These are phyloP conservation scores for Mirounga angustirostris DNA, from an alignment of 2,113 vertebrate species.

Conservation along the genomic window DNA sequence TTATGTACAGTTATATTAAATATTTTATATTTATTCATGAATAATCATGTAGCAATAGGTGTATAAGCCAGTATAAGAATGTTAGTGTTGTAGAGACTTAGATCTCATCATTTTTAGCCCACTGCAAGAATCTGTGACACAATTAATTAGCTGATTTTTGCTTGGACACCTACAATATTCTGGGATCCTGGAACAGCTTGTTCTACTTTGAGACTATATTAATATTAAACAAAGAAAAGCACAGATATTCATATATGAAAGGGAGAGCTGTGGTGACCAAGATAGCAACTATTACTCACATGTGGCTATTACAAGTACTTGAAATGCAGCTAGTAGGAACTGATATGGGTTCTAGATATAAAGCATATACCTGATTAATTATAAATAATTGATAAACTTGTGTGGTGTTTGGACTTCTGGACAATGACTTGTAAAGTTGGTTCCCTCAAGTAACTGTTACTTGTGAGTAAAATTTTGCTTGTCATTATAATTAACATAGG, in stretches of 20 bases:
- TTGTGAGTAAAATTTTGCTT: background rate
- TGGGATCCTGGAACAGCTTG: background rate
- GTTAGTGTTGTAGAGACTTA: background rate
- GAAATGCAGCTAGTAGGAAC: background rate
- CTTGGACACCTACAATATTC: background rate
- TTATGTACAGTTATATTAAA: background rate
- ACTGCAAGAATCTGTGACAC: background rate
- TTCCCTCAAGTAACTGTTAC: background rate
- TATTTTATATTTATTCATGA: background rate
- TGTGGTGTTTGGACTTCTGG: background rate
- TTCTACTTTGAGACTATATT: background rate
- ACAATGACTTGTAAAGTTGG: background rate
- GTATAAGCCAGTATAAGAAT: background rate
- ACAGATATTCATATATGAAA: background rate
- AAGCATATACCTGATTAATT: background rate
- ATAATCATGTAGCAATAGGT: background rate
- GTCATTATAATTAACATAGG: background rate
- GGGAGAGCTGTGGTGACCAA: background rate
- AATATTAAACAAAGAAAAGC: background rate
- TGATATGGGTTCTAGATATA: background rate
- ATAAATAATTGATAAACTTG: background rate
- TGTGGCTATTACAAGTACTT: background rate
- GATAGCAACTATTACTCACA: background rate
- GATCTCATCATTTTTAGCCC: background rate
- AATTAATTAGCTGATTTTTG: background rate